Evolutionary conservation across 1,140 invertebrate genomes (phyloP).

Genomic region (Drosophila melanica): DNA sequence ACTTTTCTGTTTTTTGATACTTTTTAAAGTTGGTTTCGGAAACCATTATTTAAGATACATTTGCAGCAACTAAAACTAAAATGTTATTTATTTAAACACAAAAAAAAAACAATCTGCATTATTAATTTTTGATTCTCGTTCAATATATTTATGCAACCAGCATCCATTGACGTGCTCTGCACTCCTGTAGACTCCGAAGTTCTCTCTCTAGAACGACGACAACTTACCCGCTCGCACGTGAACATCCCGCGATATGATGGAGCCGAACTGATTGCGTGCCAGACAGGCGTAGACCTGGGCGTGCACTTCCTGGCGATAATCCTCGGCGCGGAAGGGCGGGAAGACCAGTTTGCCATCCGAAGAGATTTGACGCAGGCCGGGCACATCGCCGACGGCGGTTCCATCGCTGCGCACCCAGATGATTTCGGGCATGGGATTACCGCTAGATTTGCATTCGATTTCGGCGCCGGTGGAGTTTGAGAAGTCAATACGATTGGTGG

Average conservation of each 20-base stretch:
- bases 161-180: conserved; percentile 27
- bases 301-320: conserved; percentile 96
- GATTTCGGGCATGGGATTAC: conserved; percentile 94
- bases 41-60: too few species aligned
- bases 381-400: conserved; percentile 93
- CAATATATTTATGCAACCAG: neutral
- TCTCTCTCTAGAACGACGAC: conserved; percentile 49
- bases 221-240: conserved; percentile 96
- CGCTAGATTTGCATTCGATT: conserved; percentile 95
- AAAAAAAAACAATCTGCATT: too few species aligned
- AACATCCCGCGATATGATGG: conserved; percentile 95
- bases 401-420: conserved; percentile 96
- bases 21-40: neutral
- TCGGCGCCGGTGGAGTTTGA: conserved; percentile 96
- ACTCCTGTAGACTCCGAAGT: conserved; percentile 30
- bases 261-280: conserved; percentile 94
- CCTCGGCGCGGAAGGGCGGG: conserved; percentile 95
- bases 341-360: conserved; percentile 97
- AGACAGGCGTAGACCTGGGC: conserved; percentile 96
- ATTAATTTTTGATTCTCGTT: too few species aligned
- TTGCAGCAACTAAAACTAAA: neutral
- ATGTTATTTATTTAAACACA: neutral
- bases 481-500: conserved; percentile 95
- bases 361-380: conserved; percentile 93
- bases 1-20: neutral